Evolutionary conservation across 2,113 vertebrate genomes (phyloP), one percentile per base, ranked within the genome.

Genomic region (Callorhinus ursinus): DNA sequence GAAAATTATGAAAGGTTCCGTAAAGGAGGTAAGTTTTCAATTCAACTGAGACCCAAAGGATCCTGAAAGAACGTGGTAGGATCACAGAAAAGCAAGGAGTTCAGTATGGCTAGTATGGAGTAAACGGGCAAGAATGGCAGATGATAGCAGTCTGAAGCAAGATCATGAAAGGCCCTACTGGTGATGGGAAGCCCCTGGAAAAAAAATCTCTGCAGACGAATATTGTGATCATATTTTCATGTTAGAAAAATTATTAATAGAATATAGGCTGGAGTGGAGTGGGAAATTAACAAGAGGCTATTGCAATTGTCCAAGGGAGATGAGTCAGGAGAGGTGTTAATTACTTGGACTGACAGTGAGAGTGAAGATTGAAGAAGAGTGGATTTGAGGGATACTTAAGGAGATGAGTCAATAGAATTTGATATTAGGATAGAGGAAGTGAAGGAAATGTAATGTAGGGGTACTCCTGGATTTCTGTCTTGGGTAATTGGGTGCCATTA

Each of bases 271-370:
- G 33, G 18, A 91, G 16, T 33, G 79, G 42, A 93, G 15, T 46
- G 22, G 8, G 21, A 90, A 33, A 39, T 49, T 49, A 63, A 93
- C n/a, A 61, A 63, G 67, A 93, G 31, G 42, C 36, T 65, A 85
- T 0, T 77, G 39, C 22, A 77, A 13, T 6, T 63, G n/a, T 51
- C 16, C 31, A 42, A 57, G 42, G 10, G 39, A 80, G 33, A 76
- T 71, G 88, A 81, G 57, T 96, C 94, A 95, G 63, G 31, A 88
- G 36, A 51, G 14, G 55, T 71, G 51, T 46, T 74, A 74, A 89
- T 15, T 19, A 80, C 46, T 26, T 28, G 42, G 33, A 51, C 13
- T 13, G 26, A 46, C 16, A 89, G 80, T 24, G 39, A 88, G 42
- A 85, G 65, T 39, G 26, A 65, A 76, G 88, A 69, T 57, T 59